Base-by-base conservation (phyloP, 2,797 vertebrate species). In the Trematomus bernacchii region DNA sequence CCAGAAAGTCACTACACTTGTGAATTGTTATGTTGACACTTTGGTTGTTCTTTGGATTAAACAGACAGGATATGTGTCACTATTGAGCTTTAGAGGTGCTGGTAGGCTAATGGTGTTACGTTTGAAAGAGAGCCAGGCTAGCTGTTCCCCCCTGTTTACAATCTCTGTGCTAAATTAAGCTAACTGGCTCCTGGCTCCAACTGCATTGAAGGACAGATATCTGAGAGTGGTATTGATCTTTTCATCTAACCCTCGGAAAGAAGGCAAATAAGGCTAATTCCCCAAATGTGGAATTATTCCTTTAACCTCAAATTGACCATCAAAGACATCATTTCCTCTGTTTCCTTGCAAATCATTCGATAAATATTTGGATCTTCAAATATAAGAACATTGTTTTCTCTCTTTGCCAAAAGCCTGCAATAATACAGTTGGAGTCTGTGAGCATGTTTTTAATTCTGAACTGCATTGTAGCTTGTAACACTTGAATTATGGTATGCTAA, bases 361-460 rank as follows among this genome's bases (percentile, higher is more conserved):
- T 51, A 66, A 71, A 77, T 47, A 77, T 79, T 66, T 79, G 70
- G 66, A 76, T 79, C 57, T 73, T 71, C 23, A 30, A 54, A 68
- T 87, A 58, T 72, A 50, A 63, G 52, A 72, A 66, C 46, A 80
- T 86, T 10, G 64, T 47, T 88, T 79, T 61, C 76, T 79, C 33
- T 68, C 53, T 23, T 8, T 78, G 77, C 77, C 79, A 77, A 80
- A 80, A 13, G 72, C 16, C 66, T 83, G 42, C 78, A 65, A 44
- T 80, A 69, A 55, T 52, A 74, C 71, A 58, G 14, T 78, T 85
- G 48, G 73, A 81, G 73, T 83, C 79, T 65, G 66, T 80, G 77
- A 85, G 76, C 70, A 60, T 53, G 69, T 62, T 85, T 37, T 37
- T 37, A 37, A 37, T 37, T 37, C 33, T 37, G 33, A 37, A 37